These are phyloP conservation scores for Xiphorhynchus erythropygius DNA, from an alignment of 2,797 vertebrate species.

Conservation along the genomic window DNA sequence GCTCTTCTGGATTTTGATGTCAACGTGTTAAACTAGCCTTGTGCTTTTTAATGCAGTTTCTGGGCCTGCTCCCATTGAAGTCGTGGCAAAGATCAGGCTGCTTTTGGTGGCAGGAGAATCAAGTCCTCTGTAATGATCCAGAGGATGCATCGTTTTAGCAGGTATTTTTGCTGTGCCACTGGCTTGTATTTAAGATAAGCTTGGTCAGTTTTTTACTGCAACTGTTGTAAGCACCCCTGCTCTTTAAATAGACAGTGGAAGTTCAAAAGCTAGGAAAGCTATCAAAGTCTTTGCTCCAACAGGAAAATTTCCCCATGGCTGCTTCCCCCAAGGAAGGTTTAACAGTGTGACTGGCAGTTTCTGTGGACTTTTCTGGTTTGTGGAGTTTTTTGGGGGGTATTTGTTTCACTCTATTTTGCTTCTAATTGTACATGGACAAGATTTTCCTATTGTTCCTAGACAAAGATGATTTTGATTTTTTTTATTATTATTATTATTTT, in stretches of 20 bases:
- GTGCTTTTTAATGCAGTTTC: conserved; percentile 54
- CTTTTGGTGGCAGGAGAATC: conserved; percentile 1
- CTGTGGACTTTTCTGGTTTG: not conserved
- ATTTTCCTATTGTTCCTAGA: conserved; percentile 10
- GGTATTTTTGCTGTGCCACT: not conserved
- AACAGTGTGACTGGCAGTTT: not conserved
- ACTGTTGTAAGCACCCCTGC: not conserved
- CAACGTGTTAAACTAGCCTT: conserved; percentile 57
- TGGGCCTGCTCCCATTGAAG: conserved; percentile 51
- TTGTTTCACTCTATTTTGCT: conserved; percentile 20
- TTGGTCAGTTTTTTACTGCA: not conserved
- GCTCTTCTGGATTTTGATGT: conserved; percentile 64
- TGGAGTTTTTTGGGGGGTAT: not conserved
- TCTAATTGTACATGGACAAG: not conserved
- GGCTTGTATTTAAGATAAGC: not conserved
- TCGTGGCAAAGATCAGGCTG: conserved; percentile 60
- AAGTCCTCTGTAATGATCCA: not conserved
- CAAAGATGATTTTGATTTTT: not conserved
- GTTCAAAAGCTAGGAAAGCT: not conserved
- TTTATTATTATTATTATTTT: not conserved
- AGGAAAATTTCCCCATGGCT: not conserved
- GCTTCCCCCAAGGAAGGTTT: not conserved
- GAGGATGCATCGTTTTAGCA: not conserved
- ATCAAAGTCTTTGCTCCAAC: not conserved
- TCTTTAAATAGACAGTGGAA: not conserved